Evolutionary conservation across 2,797 vertebrate genomes (phyloP), one percentile per base, ranked within the genome.

Genomic region (Amphiprion clarkii): DNA sequence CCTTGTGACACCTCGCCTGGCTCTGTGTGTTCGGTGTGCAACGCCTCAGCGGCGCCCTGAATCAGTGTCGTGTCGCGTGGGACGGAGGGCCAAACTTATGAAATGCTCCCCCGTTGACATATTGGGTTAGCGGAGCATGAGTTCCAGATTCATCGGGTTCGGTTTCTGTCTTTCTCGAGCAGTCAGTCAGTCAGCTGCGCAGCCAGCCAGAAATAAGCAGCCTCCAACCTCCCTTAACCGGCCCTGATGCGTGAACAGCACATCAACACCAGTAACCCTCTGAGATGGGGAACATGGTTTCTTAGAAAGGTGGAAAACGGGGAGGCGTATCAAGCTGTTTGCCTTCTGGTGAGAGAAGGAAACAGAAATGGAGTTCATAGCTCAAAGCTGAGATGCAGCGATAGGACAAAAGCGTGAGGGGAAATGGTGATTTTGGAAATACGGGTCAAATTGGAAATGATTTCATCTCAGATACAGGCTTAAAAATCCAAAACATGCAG

Each of bases 41-140:
- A 60, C 42, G 53, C 70, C 68, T 74, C 62, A 42, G 67, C 52
- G 4, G 74, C 19, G n/a, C 16, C 65, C 68, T 68, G 61, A 75
- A 76, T 76, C 65, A 57, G 64, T 44, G 70, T 66, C 8, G 21
- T 62, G 80, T 64, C 4, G 36, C 4, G 21, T 57, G 65, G 75
- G 77, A 83, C 19, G 57, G 39, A 57, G 56, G 70, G 67, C 59
- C 53, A 3, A 57, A 53, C 67, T 85, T 78, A 82, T 53, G 76
- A 82, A 66, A 74, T 64, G 2, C 52, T 62, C 77, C 63, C 71
- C 69, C 49, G 74, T 42, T 84, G 84, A 85, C 79, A 64, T 58
- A 61, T 25, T 42, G 74, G 83, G 77, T 83, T 77, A 82, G 78
- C 39, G 29, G 78, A 82, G 85, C 81, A 40, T 44, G 76, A 81